Conservation (phyloP, 2,888 invertebrate species). For the Sarcophaga subvicina region DNA sequence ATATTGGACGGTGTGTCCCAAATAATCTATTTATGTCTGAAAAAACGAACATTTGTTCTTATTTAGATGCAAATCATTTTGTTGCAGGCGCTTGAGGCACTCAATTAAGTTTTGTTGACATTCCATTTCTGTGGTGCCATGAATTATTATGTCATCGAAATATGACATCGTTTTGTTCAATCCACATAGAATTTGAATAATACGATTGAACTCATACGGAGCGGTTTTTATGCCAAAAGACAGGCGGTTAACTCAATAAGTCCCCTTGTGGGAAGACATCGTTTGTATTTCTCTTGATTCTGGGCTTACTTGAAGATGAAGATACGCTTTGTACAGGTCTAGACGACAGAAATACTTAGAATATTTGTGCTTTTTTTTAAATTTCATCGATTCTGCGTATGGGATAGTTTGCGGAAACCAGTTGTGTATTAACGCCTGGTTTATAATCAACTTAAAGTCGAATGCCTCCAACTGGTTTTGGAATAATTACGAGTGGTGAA, state of each 20-base stretch:
- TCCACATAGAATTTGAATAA: conserved; percentile 63
- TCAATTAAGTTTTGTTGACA: conserved; percentile 28
- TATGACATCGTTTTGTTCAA: conserved; percentile 54
- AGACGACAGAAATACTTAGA: not conserved
- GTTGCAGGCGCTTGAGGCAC: conserved; percentile 25
- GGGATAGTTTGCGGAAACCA: conserved; percentile 40
- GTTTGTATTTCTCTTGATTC: conserved; percentile 3
- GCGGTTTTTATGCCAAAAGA: conserved; percentile 26
- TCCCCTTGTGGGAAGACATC: not conserved
- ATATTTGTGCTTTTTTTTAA: not conserved
- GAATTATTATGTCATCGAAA: conserved; percentile 30
- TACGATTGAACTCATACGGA: conserved; percentile 24
- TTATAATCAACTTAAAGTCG: conserved; percentile 61
- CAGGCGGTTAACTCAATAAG: conserved; percentile 16
- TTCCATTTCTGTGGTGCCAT: conserved; percentile 43
- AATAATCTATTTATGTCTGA: conserved; percentile 50
- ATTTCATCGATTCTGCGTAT: conserved; percentile 45
- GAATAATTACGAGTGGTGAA: conserved; percentile 38
- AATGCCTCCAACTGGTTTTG: conserved; percentile 52
- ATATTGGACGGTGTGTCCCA: conserved; percentile 38
- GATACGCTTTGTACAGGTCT: conserved; percentile 46
- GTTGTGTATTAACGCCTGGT: conserved; percentile 53
- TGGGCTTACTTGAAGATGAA: conserved; percentile 35
- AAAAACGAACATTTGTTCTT: conserved; percentile 41
- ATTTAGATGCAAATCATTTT: conserved; percentile 61